Base-by-base conservation (phyloP, 2,113 vertebrate genomes). In the Rutilus rutilus region DNA sequence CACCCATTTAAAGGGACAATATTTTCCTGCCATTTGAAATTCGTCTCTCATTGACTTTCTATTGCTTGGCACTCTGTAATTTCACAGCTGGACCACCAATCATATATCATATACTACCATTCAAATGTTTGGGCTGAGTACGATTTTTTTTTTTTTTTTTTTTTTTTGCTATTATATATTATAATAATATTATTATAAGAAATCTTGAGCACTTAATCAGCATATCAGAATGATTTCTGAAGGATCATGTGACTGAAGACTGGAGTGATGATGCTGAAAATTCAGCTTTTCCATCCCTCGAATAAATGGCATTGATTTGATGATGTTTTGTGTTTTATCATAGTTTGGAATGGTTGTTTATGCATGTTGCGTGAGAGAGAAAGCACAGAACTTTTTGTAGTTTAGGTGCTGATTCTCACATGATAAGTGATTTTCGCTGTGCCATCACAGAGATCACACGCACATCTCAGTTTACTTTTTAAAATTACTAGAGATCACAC, bases 371-470 rank as follows among this genome's bases (percentile, higher is more conserved):
- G 17, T 42, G 27, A 23, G 25, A 36, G 14, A 36, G 42, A 57
- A 54, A 12, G 15, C 21, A 36, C 23, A 6, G 3, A 27, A 76
- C 33, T 76, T 17, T 67, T 76, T 82, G 50, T 71, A 64, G 69
- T 82, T 88, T 77, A 62, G 73, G 84, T 89, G 84, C 87, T 90
- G 89, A 91, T 85, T 90, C 82, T 91, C 85, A 88, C 80, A 87
- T 88, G 87, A 90, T 77, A 71, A 73, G n/a, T n/a, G 30, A 84
- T 76, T 86, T 84, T 33, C 84, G 9, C 78, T 12, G 15, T 86
- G 62, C 69, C 36, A 57, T 65, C 64, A 80, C 67, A 86, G 42
- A 69, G 33, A 76, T 62, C 42, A 23, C 52, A 52, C 3, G n/a
- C 27, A 86, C 25, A 59, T 42, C 62, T 45, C 21, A 25, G 42